Evolutionary conservation across 2,888 invertebrate genomes (phyloP), one percentile per base, ranked within the genome.

Genomic region (Drosophila prostipennis): DNA sequence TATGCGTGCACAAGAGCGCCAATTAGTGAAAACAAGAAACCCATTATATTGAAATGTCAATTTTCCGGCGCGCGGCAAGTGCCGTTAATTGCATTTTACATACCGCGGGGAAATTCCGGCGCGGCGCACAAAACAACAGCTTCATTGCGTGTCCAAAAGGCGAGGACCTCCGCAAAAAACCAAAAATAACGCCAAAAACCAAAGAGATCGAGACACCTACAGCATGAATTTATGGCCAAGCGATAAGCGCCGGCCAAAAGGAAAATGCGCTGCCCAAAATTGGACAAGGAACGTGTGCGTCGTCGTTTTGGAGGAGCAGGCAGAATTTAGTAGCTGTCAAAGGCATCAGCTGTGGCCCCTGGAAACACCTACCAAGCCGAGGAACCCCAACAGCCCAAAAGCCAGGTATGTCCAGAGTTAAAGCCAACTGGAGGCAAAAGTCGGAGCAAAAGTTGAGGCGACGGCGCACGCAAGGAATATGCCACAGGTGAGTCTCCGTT

Each of bases 311-410:
- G 74, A 77, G 76, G 58, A 78, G 43, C 65, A 75, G 76, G 78
- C 72, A 74, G 76, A 84, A 87, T 87, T 87, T 84, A 84, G 84
- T 87, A 85, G 84, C 87, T 85, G 84, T 85, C 84, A 85, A 85
- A 87, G 82, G 77, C 83, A 84, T 84, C 86, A 86, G 84, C 84
- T 80, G 77, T 73, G 80, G 87, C 84, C 73, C 79, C 73, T 14
- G 32, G 84, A 73, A 83, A 86, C 83, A 83, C 87, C 87, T 83
- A 86, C 83, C 39, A 14, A 80, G 76, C 72, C 36, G 23, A 43
- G 32, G n/a, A 51, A 29, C 45, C 23, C 37, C 60, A n/a, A 32
- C 2, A 3, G 3, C 23, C 23, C 23, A 3, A 11, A 1, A 16
- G 42, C 19, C 42, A 26, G 29, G 10, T 29, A 46, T 32, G 29